Evolutionary conservation across 2,888 invertebrate species (phyloP).

Genomic region (Neoascia interrupta): DNA sequence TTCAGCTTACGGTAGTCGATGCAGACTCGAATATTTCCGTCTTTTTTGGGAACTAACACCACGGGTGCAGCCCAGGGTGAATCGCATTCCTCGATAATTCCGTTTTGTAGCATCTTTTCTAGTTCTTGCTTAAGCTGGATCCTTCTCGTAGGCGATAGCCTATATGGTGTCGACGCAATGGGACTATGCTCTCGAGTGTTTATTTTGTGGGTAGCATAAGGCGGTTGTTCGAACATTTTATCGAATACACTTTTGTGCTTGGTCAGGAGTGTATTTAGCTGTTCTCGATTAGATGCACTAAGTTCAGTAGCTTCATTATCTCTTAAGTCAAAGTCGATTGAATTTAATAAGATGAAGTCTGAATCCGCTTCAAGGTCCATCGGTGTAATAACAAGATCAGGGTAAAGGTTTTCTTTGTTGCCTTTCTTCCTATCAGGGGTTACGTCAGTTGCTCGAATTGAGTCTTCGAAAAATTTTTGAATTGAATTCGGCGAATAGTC

Average conservation of each 20-base stretch:
- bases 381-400: background rate
- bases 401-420: background rate
- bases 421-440: background rate
- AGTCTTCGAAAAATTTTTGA: background rate
- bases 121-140: slow-evolving; percentile 68
- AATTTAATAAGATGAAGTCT: background rate
- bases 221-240: background rate
- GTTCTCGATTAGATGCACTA: background rate
- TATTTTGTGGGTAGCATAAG: slow-evolving; percentile 18
- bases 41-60: slow-evolving; percentile 70
- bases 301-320: background rate
- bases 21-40: slow-evolving; percentile 71
- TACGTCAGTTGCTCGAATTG: background rate
- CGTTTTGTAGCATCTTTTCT: slow-evolving; percentile 70
- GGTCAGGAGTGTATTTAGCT: background rate
- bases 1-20: slow-evolving; percentile 73
- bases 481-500: background rate
- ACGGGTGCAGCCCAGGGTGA: slow-evolving; percentile 73
- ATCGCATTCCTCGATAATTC: slow-evolving; percentile 76
- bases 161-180: slow-evolving; percentile 40
- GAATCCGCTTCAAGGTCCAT: no score
- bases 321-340: background rate
- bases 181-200: slow-evolving; percentile 35
- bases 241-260: background rate
- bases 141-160: slow-evolving; percentile 21